Conservation (phyloP, 2,113 vertebrate genomes). For the Cromileptes altivelis region DNA sequence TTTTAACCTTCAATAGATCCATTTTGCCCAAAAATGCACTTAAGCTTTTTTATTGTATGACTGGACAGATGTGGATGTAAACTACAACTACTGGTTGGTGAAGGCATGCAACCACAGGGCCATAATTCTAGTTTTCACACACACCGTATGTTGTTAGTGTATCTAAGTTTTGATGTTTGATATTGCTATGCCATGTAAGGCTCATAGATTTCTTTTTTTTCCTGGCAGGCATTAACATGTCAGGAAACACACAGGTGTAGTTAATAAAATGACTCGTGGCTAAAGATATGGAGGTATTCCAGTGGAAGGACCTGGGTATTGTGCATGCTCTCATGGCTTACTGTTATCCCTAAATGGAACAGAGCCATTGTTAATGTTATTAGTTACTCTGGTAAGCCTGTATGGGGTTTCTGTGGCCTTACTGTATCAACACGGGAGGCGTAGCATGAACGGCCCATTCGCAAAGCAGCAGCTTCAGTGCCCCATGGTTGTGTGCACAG, state of each 20-base stretch:
- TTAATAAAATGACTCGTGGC: background rate
- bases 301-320: background rate
- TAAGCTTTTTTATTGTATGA: too few species aligned
- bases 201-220: background rate
- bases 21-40: too few species aligned
- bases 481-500: background rate
- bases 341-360: background rate
- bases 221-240: background rate
- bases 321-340: background rate
- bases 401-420: background rate
- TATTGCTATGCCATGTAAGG: background rate
- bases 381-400: background rate
- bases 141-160: too few species aligned
- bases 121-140: too few species aligned
- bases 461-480: background rate
- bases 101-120: too few species aligned
- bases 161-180: background rate
- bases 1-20: too few species aligned
- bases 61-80: too few species aligned
- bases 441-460: background rate
- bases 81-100: too few species aligned
- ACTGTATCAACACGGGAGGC: background rate
- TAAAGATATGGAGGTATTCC: background rate
- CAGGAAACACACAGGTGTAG: too few species aligned
- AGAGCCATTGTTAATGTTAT: background rate